Conservation (phyloP, 2,113 vertebrate species). For the Corvus hawaiiensis region DNA sequence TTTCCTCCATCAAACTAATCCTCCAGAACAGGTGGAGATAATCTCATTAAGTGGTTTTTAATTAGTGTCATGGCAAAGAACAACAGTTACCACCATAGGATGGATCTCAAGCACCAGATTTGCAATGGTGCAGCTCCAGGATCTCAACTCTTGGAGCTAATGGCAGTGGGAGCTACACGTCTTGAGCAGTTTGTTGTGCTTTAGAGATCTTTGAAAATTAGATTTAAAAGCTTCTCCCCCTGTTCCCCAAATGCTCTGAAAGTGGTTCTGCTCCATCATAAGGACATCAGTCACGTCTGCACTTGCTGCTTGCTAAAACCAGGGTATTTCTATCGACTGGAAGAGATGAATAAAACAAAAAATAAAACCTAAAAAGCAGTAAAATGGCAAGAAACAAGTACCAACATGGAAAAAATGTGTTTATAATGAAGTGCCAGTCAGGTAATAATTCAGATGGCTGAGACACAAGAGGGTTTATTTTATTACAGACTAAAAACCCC, state of each 20-base stretch:
- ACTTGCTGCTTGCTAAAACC: not conserved
- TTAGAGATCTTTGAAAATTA: not conserved
- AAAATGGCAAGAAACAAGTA: conserved; percentile 23
- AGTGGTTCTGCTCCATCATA: not conserved
- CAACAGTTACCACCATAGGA: not conserved
- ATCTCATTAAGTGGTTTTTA: conserved; percentile 31
- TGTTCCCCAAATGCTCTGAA: not conserved
- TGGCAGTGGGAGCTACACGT: not conserved
- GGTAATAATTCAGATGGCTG: conserved; percentile 20
- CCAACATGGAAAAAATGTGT: not conserved
- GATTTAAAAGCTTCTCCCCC: not conserved
- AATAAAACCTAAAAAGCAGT: conserved; percentile 17
- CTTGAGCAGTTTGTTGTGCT: not conserved
- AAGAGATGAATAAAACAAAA: conserved; percentile 35
- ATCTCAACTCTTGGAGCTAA: not conserved
- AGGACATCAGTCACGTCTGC: not conserved
- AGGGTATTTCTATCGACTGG: not conserved
- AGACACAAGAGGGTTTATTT: not conserved
- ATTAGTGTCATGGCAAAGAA: not conserved
- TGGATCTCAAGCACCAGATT: not conserved
- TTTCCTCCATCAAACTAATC: conserved; percentile 1
- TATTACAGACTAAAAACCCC: not conserved
- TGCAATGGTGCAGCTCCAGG: not conserved
- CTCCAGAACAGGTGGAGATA: not conserved
- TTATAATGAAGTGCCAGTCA: conserved; percentile 42